phyloP scores from a whole-genome alignment of 2,888 invertebrate genomes.

The Ditula angustiorana region DNA sequence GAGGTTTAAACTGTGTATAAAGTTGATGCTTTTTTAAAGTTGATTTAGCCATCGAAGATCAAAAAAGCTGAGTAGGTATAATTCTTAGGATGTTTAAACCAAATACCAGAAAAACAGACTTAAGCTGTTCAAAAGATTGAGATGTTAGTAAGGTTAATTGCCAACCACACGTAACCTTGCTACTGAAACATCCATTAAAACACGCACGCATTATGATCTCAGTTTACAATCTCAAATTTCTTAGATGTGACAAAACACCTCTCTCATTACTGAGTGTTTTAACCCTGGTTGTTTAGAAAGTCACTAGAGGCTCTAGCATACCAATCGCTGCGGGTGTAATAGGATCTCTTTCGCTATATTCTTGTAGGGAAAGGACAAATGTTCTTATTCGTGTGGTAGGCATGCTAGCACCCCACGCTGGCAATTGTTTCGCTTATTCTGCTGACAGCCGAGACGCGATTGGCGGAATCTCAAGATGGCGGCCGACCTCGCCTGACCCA shows the following conservation, averaged over 20 bases:
- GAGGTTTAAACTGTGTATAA: background rate
- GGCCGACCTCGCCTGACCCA: constrained; percentile 79
- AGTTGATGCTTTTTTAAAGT: background rate
- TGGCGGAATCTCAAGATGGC: constrained; percentile 80
- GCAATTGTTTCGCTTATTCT: constrained; percentile 75
- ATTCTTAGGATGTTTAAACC: background rate
- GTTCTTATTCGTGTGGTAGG: constrained; percentile 19
- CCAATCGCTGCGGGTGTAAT: background rate
- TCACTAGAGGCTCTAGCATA: constrained; percentile 48
- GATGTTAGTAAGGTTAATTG: background rate
- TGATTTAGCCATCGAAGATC: background rate
- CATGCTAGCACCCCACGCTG: constrained; percentile 44
- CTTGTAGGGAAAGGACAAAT: background rate
- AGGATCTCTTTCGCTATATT: background rate
- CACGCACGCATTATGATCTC: constrained; percentile 9
- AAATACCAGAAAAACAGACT: too few relatives aligned
- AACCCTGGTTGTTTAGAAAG: constrained; percentile 66
- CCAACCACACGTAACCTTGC: too few relatives aligned
- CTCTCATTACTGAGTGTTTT: constrained; percentile 49
- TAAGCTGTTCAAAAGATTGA: too few relatives aligned
- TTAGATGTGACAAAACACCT: constrained; percentile 39
- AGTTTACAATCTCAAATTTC: constrained; percentile 60
- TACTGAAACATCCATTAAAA: constrained; percentile 1
- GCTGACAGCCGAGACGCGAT: constrained; percentile 74
- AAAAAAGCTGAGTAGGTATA: background rate